Evolutionary conservation across 2,888 invertebrate species (phyloP), one percentile per base, ranked within the genome.

Genomic region (Drosophila neotestacea): DNA sequence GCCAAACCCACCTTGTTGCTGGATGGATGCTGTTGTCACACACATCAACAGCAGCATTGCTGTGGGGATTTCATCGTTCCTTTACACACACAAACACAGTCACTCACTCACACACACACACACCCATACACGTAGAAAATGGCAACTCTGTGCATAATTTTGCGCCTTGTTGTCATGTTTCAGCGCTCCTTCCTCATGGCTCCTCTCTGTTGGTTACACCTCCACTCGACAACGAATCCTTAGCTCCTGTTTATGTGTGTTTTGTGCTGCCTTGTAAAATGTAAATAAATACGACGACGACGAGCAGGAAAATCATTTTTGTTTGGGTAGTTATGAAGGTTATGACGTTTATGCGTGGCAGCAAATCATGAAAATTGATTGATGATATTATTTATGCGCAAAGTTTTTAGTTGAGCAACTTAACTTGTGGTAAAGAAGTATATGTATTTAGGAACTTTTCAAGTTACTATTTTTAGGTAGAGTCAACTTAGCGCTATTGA

Each of bases 71-170:
- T 83, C 67, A 41, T 54, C 63, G 51, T 63, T 52, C 60, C 58
- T 56, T 27, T 56, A 55, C 68, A 56, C 48, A 56, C 47, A 44
- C 59, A 41, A 30, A 46, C 50, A 50, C 47, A 38, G 39, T 38
- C 34, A 48, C 48, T 47, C 42, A 36, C 10, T 34, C 13, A 38
- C 22, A 42, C 55, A n/a, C 42, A 32, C 13, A 3, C 34, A 28
- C 48, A 16, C 16, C 0, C 16, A 3, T 30, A 28, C 48, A 62
- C 32, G 47, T 50, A 48, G 56, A 46, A 67, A 77, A 85, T 85
- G 84, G 84, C 81, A 86, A 86, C 85, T 86, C 81, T 87, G 85
- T 89, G 85, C 85, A 89, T 85, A 89, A 85, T 85, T 88, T 85
- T 85, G 89, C 79, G 79, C 82, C 82, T 85, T 87, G 85, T 89